Evolutionary conservation across 2,888 invertebrate species (phyloP).

Genomic region (Macaria notata): DNA sequence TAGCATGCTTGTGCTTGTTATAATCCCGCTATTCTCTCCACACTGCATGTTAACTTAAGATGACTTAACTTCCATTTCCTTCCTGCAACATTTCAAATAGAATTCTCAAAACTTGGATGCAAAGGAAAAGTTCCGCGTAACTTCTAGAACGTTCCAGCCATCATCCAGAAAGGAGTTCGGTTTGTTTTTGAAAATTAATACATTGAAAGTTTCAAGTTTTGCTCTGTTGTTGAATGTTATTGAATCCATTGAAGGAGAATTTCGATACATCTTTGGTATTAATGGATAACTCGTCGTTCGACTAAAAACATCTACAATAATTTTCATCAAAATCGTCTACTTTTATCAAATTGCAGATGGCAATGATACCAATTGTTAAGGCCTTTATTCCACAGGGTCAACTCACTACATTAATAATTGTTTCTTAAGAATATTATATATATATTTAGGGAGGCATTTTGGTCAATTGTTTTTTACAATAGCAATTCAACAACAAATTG

Average conservation of each 20-base stretch:
- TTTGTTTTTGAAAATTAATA: constrained; percentile 6
- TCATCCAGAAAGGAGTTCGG: neutral
- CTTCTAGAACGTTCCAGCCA: constrained; percentile 4
- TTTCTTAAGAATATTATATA: too few relatives aligned
- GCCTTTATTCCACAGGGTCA: too few relatives aligned
- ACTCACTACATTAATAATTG: too few relatives aligned
- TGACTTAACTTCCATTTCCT: constrained; percentile 10
- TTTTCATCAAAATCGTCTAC: too few relatives aligned
- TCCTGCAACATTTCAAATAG: constrained; percentile 7
- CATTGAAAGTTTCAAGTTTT: constrained; percentile 1
- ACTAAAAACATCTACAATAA: too few relatives aligned
- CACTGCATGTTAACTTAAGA: constrained; percentile 5
- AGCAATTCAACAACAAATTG: too few relatives aligned
- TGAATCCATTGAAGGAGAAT: neutral
- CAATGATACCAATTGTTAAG: too few relatives aligned
- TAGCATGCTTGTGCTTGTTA: neutral
- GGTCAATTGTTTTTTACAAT: too few relatives aligned
- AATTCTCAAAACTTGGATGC: constrained; percentile 13
- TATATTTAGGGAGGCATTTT: too few relatives aligned
- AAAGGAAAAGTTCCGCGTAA: constrained; percentile 5
- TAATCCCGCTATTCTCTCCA: neutral
- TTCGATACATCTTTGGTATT: too few relatives aligned
- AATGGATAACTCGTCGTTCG: too few relatives aligned
- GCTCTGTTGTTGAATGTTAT: neutral
- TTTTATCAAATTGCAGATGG: too few relatives aligned